These are phyloP conservation scores for Drosophila hawaiiensis DNA, from an alignment of 2,888 invertebrate genomes.

Conservation along the genomic window DNA sequence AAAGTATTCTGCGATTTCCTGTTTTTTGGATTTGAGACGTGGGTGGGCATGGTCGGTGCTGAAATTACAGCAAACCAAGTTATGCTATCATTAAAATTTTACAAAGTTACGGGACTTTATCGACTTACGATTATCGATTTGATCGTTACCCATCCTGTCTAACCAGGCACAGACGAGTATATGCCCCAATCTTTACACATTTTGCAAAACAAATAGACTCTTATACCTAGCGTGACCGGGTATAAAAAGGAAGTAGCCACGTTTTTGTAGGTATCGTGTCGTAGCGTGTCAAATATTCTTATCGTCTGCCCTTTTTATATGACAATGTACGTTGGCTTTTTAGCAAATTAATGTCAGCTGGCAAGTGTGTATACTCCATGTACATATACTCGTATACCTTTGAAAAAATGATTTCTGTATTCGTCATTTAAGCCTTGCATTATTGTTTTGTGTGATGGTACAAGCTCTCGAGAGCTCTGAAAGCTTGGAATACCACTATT, in stretches of 20 bases:
- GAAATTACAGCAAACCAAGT: background rate
- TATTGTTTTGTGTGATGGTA: background rate
- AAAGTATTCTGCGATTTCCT: background rate
- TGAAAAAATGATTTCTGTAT: background rate
- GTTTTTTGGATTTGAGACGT: background rate
- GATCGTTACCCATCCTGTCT: background rate
- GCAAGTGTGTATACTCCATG: constrained; percentile 6
- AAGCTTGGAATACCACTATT: background rate
- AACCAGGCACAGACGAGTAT: background rate
- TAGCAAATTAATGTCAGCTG: constrained; percentile 67
- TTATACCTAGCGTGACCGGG: background rate
- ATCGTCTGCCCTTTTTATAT: constrained; percentile 65
- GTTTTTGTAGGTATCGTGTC: constrained; percentile 41
- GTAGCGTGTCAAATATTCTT: constrained; percentile 67
- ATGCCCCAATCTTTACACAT: background rate
- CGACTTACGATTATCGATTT: background rate
- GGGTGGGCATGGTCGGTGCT: background rate
- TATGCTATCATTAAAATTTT: background rate
- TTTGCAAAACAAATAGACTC: background rate
- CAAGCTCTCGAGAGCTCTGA: background rate
- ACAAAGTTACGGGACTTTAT: background rate
- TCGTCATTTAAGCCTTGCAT: background rate
- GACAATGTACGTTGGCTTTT: constrained; percentile 70
- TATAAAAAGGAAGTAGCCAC: constrained; percentile 16
- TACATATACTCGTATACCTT: background rate